Percentiles rank a stretch among this genome's conserved stretches.
Evolutionary conservation across 2,113 vertebrate species (phyloP).

Genomic region (Phylloscopus whistleri): DNA sequence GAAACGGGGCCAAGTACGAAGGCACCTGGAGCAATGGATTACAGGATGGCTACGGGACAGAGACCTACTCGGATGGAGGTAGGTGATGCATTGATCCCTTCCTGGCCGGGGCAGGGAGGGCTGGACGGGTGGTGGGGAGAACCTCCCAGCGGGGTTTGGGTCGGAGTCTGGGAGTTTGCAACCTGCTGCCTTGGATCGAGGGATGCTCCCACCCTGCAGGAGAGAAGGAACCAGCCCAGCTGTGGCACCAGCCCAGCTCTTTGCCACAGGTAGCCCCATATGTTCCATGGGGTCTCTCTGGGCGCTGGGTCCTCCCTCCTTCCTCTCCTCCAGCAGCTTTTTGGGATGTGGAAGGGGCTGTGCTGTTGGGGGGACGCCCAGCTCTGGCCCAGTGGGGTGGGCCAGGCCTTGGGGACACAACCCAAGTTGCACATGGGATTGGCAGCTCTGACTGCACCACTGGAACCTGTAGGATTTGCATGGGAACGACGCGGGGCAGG

Average conservation of each 20-base stretch:
- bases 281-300: background rate
- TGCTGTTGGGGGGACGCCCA: rapidly evolving
- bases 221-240: background rate
- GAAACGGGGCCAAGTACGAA: slow-evolving; percentile 94
- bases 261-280: slow-evolving; percentile 66
- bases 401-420: background rate
- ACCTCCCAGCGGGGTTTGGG: rapidly evolving
- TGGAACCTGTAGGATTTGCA: slow-evolving; percentile 44
- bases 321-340: background rate
- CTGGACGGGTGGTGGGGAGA: background rate
- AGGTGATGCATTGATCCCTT: slow-evolving; percentile 49
- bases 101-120: background rate
- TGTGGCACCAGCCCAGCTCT: background rate
- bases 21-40: slow-evolving; percentile 99
- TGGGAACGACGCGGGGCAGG: background rate
- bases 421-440: slow-evolving; percentile 22
- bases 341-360: background rate
- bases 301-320: background rate
- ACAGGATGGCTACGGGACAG: slow-evolving; percentile 97
- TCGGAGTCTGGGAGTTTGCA: background rate
- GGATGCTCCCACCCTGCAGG: background rate
- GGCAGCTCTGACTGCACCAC: background rate
- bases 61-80: slow-evolving; percentile 99
- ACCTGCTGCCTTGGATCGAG: background rate
- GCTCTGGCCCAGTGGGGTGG: background rate